Conservation (phyloP, 2,113 vertebrate species). For the Pardalotus punctatus region DNA sequence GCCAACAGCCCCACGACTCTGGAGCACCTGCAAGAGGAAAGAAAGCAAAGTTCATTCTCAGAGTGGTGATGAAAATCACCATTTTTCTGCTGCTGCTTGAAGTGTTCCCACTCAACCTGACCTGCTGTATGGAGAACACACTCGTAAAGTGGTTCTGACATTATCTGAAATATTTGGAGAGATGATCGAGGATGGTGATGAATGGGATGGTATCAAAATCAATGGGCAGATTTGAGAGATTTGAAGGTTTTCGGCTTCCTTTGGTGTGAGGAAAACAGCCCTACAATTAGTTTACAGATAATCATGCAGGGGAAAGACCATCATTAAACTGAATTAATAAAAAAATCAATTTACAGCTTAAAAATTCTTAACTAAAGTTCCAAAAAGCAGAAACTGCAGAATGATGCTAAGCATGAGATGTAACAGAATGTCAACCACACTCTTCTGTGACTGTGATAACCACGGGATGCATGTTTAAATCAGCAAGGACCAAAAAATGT, state of each 20-base stretch:
- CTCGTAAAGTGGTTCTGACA: background rate
- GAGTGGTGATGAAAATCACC: background rate
- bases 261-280: background rate
- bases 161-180: background rate
- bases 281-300: background rate
- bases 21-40: constrained; percentile 56
- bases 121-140: background rate
- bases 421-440: background rate
- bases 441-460: background rate
- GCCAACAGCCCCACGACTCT: constrained; percentile 20
- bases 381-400: background rate
- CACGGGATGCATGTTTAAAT: background rate
- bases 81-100: background rate
- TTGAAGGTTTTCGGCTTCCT: background rate
- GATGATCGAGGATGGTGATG: background rate
- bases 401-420: background rate
- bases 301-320: background rate
- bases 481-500: background rate
- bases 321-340: background rate
- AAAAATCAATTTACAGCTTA: background rate
- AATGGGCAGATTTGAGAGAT: background rate
- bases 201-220: background rate
- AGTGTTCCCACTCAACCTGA: background rate
- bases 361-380: background rate
- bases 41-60: background rate